These are phyloP conservation scores for Aphidius colemani DNA, from an alignment of 2,888 invertebrate species.

Conservation along the genomic window DNA sequence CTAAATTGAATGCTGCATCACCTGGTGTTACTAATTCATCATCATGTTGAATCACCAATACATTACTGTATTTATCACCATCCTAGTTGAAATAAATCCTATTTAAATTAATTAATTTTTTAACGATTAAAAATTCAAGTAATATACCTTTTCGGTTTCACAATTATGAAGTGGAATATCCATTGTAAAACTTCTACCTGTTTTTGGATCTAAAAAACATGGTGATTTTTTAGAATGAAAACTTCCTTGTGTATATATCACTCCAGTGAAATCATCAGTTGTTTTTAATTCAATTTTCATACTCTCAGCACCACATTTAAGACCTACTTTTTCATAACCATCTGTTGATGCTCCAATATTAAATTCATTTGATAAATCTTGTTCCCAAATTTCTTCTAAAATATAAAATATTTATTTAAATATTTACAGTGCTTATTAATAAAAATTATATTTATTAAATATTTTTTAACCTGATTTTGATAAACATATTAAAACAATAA, in stretches of 20 bases:
- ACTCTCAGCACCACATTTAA: slow-evolving; percentile 65
- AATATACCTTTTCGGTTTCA: slow-evolving; percentile 62
- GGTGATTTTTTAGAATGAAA: slow-evolving; percentile 65
- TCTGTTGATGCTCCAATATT: slow-evolving; percentile 65
- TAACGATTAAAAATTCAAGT: background rate
- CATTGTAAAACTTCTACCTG: slow-evolving; percentile 62
- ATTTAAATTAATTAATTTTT: too few relatives aligned
- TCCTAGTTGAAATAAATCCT: slow-evolving; percentile 43
- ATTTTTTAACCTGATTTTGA: background rate
- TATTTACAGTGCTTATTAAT: too few relatives aligned
- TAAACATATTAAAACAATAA: too few relatives aligned
- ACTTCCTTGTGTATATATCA: slow-evolving; percentile 69
- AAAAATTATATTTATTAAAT: background rate
- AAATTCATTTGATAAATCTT: slow-evolving; percentile 65
- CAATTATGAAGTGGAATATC: slow-evolving; percentile 66
- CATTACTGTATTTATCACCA: slow-evolving; percentile 66
- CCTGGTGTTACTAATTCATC: slow-evolving; percentile 70
- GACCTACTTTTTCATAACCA: slow-evolving; percentile 65
- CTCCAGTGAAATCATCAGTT: slow-evolving; percentile 66
- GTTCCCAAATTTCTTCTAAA: slow-evolving; percentile 60
- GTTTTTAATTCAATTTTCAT: slow-evolving; percentile 63
- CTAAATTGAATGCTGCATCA: slow-evolving; percentile 69
- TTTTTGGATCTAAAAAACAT: slow-evolving; percentile 64
- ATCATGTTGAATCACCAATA: slow-evolving; percentile 70
- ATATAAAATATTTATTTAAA: slow-evolving; percentile 1